These are phyloP conservation scores for Sceloporus tristichus DNA, from an alignment of 2,113 vertebrate genomes.

Conservation along the genomic window DNA sequence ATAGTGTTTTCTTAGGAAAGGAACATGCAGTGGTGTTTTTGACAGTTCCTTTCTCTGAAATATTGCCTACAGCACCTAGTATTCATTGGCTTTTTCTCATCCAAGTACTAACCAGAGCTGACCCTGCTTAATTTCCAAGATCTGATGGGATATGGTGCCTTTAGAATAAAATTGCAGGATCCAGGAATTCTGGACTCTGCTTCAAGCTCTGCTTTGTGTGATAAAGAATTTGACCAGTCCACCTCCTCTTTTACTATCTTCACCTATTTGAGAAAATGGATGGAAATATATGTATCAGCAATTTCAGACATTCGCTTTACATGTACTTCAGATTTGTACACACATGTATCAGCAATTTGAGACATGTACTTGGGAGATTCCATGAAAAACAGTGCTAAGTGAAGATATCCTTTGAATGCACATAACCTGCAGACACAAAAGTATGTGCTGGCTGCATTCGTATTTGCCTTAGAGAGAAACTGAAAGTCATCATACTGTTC, in stretches of 20 bases:
- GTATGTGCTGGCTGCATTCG: not conserved
- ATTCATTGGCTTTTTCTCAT: too few relatives aligned
- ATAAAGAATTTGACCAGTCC: not conserved
- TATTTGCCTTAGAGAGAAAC: slow-evolving; percentile 4
- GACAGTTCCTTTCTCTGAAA: too few relatives aligned
- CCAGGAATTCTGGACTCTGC: not conserved
- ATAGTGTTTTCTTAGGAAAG: too few relatives aligned
- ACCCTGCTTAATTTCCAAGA: too few relatives aligned
- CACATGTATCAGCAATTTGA: not conserved
- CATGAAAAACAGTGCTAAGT: not conserved
- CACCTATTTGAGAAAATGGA: not conserved
- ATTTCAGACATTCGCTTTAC: slow-evolving; percentile 1
- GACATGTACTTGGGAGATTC: slow-evolving; percentile 6
- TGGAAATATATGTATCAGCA: not conserved
- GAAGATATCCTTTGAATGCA: not conserved
- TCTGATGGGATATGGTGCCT: too few relatives aligned
- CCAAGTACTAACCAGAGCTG: too few relatives aligned
- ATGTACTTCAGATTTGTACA: not conserved
- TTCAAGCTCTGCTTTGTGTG: slow-evolving; percentile 22
- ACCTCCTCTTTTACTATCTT: not conserved
- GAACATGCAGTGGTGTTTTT: too few relatives aligned
- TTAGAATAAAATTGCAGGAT: not conserved
- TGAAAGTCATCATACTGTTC: not conserved
- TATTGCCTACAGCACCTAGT: too few relatives aligned
- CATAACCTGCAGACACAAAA: not conserved